Evolutionary conservation across 2,113 vertebrate genomes (phyloP).

Genomic region (Callithrix jacchus): DNA sequence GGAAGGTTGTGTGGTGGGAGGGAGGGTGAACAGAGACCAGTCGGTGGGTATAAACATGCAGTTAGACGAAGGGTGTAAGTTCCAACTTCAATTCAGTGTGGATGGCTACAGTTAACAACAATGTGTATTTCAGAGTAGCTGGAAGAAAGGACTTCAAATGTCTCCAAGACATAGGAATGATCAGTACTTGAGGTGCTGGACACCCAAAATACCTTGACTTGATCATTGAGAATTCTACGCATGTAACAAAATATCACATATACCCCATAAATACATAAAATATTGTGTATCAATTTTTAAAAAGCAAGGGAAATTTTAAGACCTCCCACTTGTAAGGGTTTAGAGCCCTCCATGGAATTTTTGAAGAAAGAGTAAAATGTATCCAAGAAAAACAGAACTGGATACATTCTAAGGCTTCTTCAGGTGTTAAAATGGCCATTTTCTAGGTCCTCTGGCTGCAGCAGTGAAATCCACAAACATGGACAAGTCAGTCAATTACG

Average conservation of each 20-base stretch:
- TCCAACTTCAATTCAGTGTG: background rate
- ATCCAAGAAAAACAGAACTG: background rate
- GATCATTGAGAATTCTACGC: background rate
- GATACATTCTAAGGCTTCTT: background rate
- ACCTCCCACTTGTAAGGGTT: background rate
- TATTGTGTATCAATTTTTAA: background rate
- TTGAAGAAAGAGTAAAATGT: background rate
- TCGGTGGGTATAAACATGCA: background rate
- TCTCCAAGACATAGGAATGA: background rate
- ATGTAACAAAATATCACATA: background rate
- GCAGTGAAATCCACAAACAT: background rate
- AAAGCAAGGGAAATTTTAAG: background rate
- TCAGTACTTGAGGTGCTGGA: background rate
- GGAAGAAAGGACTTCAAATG: background rate
- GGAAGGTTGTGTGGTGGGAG: background rate
- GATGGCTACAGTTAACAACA: background rate
- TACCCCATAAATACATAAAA: background rate
- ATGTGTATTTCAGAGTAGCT: background rate
- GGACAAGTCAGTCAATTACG: rapidly evolving
- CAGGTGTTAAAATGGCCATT: rapidly evolving
- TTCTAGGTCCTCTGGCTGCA: background rate
- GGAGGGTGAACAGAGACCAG: background rate
- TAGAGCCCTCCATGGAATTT: background rate
- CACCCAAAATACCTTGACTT: background rate
- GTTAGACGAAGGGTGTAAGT: background rate